Conservation (phyloP, 2,888 invertebrate species). For the Polyommatus icarus region DNA sequence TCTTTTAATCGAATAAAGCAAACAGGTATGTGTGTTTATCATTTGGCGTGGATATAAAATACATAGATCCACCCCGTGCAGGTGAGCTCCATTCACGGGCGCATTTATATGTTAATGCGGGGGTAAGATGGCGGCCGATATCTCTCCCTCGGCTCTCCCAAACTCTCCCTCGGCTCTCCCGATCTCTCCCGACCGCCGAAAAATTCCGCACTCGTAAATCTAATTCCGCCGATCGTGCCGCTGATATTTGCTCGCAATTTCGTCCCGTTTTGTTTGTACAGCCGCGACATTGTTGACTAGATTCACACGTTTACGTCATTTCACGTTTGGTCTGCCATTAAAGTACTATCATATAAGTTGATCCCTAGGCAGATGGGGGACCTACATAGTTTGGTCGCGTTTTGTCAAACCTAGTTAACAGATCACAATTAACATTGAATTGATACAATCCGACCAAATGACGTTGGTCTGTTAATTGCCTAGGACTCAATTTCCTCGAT, state of each 20-base stretch:
- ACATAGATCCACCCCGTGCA: conserved; percentile 44
- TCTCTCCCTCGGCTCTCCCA: conserved; percentile 62
- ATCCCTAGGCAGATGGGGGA: too few relatives aligned
- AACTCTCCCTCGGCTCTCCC: conserved; percentile 59
- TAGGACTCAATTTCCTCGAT: too few relatives aligned
- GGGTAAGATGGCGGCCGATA: conserved; percentile 55
- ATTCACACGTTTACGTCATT: not conserved
- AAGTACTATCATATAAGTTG: too few relatives aligned
- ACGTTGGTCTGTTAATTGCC: too few relatives aligned
- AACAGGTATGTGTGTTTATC: not conserved
- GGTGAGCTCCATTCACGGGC: conserved; percentile 43
- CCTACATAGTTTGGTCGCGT: too few relatives aligned
- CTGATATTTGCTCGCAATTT: conserved; percentile 60
- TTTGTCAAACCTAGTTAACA: too few relatives aligned
- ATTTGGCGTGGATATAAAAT: conserved; percentile 37
- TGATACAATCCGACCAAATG: too few relatives aligned
- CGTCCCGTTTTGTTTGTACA: conserved; percentile 45
- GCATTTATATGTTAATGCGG: conserved; percentile 59
- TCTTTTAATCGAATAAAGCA: not conserved
- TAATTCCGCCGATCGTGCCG: conserved; percentile 66
- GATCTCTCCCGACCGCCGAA: conserved; percentile 59
- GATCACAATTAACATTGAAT: too few relatives aligned
- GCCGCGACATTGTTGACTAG: conserved; percentile 20
- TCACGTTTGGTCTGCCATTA: not conserved
- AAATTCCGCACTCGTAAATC: conserved; percentile 75